phyloP scores from a whole-genome alignment of 92 coral and sea anemone genomes.

The Palythoa grandis region DNA sequence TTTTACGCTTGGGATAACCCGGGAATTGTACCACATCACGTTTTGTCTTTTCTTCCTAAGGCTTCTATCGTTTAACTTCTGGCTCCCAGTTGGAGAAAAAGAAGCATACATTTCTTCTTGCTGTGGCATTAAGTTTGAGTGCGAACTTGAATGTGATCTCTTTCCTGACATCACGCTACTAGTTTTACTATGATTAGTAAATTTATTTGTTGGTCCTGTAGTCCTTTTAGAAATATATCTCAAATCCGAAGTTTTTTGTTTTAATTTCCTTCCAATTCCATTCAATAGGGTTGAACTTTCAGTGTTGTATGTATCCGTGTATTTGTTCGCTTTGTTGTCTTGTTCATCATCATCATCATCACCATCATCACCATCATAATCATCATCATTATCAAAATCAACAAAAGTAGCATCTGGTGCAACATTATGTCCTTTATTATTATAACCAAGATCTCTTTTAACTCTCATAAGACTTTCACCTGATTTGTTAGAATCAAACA shows the following conservation, averaged over 20 bases:
- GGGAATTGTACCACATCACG: constrained; percentile 67
- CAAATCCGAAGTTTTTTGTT: neutral
- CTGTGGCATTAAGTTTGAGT: neutral
- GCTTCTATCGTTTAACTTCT: neutral
- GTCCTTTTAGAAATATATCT: neutral
- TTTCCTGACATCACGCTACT: neutral
- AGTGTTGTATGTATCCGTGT: neutral
- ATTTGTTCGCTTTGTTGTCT: neutral
- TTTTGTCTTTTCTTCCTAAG: constrained; percentile 51
- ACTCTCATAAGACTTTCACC: constrained; percentile 4
- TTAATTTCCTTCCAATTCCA: neutral
- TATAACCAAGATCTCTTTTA: neutral
- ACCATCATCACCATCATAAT: neutral
- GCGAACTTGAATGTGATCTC: neutral
- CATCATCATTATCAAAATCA: neutral
- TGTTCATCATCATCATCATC: neutral
- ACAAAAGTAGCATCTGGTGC: neutral
- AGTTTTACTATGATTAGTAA: neutral
- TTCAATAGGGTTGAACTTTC: neutral
- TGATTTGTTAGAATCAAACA: neutral
- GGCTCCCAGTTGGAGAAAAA: neutral
- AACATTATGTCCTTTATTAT: neutral
- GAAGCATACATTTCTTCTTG: neutral
- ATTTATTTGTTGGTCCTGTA: neutral
- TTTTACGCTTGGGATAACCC: constrained; percentile 11